Conservation (phyloP, 2,888 invertebrate genomes). For the Geophilus truncorum region DNA sequence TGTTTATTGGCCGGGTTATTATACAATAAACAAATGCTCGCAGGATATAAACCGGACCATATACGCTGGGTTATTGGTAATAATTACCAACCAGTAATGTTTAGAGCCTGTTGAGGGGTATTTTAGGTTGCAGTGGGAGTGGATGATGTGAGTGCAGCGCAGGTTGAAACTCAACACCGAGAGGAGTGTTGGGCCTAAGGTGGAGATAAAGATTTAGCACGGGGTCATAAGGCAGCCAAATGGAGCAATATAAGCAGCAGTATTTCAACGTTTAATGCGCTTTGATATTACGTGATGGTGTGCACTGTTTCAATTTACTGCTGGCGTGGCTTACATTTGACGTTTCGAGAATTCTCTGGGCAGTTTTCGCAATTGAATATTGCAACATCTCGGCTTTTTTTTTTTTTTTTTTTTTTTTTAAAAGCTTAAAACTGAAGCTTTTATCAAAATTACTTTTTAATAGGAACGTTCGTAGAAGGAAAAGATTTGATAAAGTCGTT, state of each 20-base stretch:
- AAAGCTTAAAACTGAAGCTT: no score
- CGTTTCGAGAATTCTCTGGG: neutral
- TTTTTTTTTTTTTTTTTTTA: no score
- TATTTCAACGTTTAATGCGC: conserved; percentile 12
- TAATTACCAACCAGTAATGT: neutral
- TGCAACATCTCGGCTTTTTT: neutral
- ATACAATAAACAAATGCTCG: neutral
- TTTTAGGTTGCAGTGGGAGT: neutral
- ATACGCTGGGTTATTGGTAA: neutral
- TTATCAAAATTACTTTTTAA: no score
- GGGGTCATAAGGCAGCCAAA: conserved; percentile 16
- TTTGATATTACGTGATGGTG: conserved; percentile 16
- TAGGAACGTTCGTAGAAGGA: no score
- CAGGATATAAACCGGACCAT: neutral
- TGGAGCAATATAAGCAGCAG: conserved; percentile 20
- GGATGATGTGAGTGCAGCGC: neutral
- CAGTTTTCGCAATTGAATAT: neutral
- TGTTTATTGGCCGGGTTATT: neutral
- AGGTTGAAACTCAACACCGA: neutral
- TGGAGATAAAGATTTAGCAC: conserved; percentile 20
- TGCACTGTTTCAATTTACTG: conserved; percentile 16
- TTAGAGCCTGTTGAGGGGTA: neutral
- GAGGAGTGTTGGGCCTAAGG: conserved; percentile 8
- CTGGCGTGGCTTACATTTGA: neutral
- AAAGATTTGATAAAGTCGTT: no score